phyloP scores from a whole-genome alignment of 2,888 invertebrate genomes.

The Loripinus fragilis region DNA sequence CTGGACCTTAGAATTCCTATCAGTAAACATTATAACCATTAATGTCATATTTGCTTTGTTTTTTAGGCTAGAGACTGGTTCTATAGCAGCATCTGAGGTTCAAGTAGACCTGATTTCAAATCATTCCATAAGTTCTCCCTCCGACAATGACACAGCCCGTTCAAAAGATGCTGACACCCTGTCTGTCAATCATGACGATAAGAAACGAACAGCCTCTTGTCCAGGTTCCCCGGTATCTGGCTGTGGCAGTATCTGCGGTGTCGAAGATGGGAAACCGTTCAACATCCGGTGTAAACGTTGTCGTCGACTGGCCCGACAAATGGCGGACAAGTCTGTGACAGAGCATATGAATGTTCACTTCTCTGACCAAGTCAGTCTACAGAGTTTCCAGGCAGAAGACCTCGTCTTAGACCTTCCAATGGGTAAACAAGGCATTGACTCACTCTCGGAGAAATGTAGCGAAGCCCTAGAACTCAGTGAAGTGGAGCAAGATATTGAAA shows the following conservation, averaged over 20 bases:
- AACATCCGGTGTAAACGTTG: slow-evolving; percentile 66
- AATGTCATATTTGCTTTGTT: too few relatives aligned
- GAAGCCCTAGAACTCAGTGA: slow-evolving; percentile 14
- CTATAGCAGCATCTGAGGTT: slow-evolving; percentile 63
- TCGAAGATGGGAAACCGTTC: slow-evolving; percentile 56
- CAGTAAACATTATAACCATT: too few relatives aligned
- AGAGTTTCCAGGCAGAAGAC: slow-evolving; percentile 65
- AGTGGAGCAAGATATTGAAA: background rate
- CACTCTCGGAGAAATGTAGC: slow-evolving; percentile 54
- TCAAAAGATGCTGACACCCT: background rate
- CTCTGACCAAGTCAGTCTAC: slow-evolving; percentile 67
- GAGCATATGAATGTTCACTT: slow-evolving; percentile 71
- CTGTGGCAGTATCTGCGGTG: slow-evolving; percentile 72
- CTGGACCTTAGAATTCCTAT: too few relatives aligned
- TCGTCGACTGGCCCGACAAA: slow-evolving; percentile 63
- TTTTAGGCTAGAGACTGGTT: slow-evolving; percentile 56
- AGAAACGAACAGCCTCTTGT: slow-evolving; percentile 59
- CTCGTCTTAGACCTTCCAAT: slow-evolving; percentile 63
- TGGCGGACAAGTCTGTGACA: slow-evolving; percentile 68
- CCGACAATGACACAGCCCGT: background rate
- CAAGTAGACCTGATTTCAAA: slow-evolving; percentile 55
- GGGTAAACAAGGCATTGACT: slow-evolving; percentile 58
- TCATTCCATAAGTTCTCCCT: slow-evolving; percentile 18
- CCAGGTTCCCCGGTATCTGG: slow-evolving; percentile 77
- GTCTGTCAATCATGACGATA: slow-evolving; percentile 46